Conservation (phyloP, 2,113 vertebrate species). For the Ctenomys sociabilis region DNA sequence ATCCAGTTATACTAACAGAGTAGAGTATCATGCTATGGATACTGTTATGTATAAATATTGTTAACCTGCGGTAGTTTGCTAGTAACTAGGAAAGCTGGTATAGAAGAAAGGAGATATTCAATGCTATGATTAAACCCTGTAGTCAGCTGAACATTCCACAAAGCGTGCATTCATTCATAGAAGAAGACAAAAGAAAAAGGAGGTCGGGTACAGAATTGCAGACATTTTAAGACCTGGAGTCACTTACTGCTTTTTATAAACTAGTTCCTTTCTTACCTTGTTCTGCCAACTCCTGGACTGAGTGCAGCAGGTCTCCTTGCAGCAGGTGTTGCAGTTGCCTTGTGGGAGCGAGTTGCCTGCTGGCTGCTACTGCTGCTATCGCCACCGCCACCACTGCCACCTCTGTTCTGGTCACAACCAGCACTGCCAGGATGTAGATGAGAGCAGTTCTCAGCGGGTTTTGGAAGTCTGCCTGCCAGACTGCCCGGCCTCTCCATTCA, state of each 20-base stretch:
- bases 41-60: conserved; percentile 70
- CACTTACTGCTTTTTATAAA: conserved; percentile 46
- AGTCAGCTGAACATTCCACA: conserved; percentile 85
- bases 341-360: not conserved
- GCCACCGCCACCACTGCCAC: too few species aligned
- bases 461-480: not conserved
- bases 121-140: conserved; percentile 60
- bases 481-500: conserved; percentile 49
- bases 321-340: not conserved
- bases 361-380: not conserved
- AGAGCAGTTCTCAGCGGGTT: not conserved
- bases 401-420: not conserved
- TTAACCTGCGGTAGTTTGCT: conserved; percentile 70
- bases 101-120: conserved; percentile 50
- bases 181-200: not conserved
- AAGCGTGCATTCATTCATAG: conserved; percentile 71
- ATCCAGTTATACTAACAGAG: conserved; percentile 86
- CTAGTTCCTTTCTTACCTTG: not conserved
- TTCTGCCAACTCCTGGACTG: conserved; percentile 62
- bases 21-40: conserved; percentile 63
- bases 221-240: not conserved
- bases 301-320: not conserved
- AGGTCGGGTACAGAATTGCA: conserved; percentile 49
- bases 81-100: conserved; percentile 29
- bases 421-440: not conserved